Conservation (phyloP, 2,797 vertebrate genomes). For the Morus bassanus region DNA sequence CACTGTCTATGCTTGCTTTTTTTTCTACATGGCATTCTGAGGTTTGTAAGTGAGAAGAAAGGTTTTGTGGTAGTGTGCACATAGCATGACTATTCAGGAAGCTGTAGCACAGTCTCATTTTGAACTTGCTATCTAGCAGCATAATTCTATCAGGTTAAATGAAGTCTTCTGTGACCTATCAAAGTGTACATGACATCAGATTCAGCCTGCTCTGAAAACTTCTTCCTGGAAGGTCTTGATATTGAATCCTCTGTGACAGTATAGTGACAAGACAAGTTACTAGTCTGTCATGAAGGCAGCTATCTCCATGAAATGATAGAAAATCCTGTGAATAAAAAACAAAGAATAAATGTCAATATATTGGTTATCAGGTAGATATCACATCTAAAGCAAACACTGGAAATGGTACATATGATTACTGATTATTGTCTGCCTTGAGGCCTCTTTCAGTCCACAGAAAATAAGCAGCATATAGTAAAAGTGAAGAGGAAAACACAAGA, state of each 20-base stretch:
- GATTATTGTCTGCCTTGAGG: background rate
- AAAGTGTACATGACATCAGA: background rate
- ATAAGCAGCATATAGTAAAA: background rate
- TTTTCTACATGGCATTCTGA: background rate
- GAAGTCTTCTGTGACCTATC: background rate
- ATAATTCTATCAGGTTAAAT: background rate
- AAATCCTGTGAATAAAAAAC: background rate
- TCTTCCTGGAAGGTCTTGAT: background rate
- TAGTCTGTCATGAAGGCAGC: background rate
- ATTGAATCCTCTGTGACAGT: background rate
- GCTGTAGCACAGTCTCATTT: background rate
- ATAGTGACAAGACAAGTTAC: background rate
- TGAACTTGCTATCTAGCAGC: background rate
- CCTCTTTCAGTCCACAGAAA: background rate
- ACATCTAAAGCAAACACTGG: background rate
- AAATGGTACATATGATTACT: background rate
- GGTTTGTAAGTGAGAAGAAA: background rate
- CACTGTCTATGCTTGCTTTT: background rate
- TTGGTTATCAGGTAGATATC: background rate
- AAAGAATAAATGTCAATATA: conserved; percentile 10
- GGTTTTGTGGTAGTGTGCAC: background rate
- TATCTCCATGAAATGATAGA: background rate
- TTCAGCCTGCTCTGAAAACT: background rate
- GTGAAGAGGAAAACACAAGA: background rate
- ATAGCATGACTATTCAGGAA: background rate